Evolutionary conservation across 2,888 invertebrate genomes (phyloP), one percentile per base, ranked within the genome.

Genomic region (Drosophila birchii): DNA sequence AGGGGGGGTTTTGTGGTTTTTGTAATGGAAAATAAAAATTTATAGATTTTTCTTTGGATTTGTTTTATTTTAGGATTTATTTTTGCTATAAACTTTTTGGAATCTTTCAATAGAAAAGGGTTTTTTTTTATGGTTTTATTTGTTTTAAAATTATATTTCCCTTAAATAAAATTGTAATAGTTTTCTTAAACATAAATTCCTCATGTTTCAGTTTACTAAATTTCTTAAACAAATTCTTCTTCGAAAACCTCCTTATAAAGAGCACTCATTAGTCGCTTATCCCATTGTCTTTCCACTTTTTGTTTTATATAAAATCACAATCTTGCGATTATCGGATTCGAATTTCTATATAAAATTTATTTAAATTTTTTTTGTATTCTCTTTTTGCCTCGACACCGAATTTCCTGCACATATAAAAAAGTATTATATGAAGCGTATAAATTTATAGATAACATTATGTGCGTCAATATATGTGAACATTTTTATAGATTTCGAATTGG

Each of bases 401-500:
- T 82, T 84, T 87, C 64, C 78, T 84, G 76, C 71, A 78, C 59
- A 83, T 64, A 51, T 34, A 49, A 29, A 39, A 29, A 34, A 34
- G 18, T 20, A 36, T 67, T 29, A 29, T 20, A 36, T 67, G 36
- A 29, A 67, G 49, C 55, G 20, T 67, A 23, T 56, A 57, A 23
- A 43, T 56, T 18, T 56, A 20, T 47, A 36, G 26, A 49, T 9
- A 20, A 32, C 16, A 29, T 5, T 47, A 56, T 67, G 41, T 67
- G 58, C 23, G 32, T 57, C 41, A 29, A 38, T 68, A 47, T 64
- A 66, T 66, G 54, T 67, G 67, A 54, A 68, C 36, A 68, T 56
- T 79, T 80, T 80, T 80, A 83, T 81, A 75, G 78, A 83, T 83
- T 86, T 86, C 41, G 66, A 78, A 86, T 83, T 80, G 73, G 68